phyloP scores from a whole-genome alignment of 2,888 invertebrate genomes.

The Sympetrum striolatum region DNA sequence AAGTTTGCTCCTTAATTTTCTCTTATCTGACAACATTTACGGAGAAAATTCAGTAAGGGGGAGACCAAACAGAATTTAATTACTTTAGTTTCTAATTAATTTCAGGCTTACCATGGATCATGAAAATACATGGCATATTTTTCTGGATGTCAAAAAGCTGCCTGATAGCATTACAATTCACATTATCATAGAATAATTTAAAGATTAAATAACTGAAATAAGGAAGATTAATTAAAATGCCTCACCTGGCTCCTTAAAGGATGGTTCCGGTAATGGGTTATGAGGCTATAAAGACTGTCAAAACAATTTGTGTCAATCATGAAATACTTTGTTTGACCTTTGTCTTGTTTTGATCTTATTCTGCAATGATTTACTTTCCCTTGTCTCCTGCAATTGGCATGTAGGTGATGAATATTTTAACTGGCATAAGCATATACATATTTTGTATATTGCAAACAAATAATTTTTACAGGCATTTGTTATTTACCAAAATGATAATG shows the following conservation, averaged over 20 bases:
- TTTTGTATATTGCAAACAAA: not conserved
- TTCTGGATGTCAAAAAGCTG: no score
- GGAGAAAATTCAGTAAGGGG: no score
- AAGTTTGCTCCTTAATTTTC: no score
- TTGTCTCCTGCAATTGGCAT: slow-evolving; percentile 65
- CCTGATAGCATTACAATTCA: no score
- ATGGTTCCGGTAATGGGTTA: slow-evolving; percentile 86
- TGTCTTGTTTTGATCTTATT: slow-evolving; percentile 87
- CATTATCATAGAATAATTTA: not conserved
- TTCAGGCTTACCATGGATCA: no score
- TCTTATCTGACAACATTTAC: no score
- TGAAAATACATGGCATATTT: no score
- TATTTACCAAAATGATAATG: slow-evolving; percentile 85
- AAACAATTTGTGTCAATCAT: slow-evolving; percentile 87
- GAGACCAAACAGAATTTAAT: no score
- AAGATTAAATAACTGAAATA: not conserved
- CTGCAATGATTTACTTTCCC: slow-evolving; percentile 91
- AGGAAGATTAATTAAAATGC: not conserved
- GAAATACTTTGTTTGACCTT: slow-evolving; percentile 88
- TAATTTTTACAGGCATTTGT: not conserved
- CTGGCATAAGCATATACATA: no score
- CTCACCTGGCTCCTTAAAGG: slow-evolving; percentile 82
- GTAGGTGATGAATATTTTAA: not conserved
- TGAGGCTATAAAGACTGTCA: slow-evolving; percentile 89
- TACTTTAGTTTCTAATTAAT: no score